phyloP scores from a whole-genome alignment of 53 echinoderm and acorn worm species.

The Arbacia lixula region DNA sequence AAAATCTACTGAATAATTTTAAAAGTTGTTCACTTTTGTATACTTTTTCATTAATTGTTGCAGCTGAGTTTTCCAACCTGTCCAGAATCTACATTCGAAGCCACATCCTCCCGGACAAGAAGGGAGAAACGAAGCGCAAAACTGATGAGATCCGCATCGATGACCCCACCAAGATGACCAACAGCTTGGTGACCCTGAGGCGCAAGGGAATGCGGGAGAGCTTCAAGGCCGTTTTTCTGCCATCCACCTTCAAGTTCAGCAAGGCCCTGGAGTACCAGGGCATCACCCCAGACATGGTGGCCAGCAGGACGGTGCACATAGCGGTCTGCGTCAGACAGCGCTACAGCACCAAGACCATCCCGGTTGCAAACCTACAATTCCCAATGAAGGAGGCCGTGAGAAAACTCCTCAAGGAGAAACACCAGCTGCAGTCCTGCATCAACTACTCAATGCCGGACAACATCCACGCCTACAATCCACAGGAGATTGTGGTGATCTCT shows the following conservation, averaged over 20 bases:
- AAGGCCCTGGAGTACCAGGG: slow-evolving; percentile 91
- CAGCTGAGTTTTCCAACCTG: slow-evolving; percentile 92
- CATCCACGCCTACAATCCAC: slow-evolving; percentile 84
- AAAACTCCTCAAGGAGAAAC: slow-evolving; percentile 80
- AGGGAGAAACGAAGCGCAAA: slow-evolving; percentile 89
- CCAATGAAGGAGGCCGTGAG: slow-evolving; percentile 85
- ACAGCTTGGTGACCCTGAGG: slow-evolving; percentile 79
- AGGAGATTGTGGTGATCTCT: slow-evolving; percentile 82
- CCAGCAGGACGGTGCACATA: slow-evolving; percentile 75
- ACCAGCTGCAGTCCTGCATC: slow-evolving; percentile 79
- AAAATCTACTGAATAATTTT: background rate
- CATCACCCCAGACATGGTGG: slow-evolving; percentile 76
- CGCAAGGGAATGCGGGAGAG: slow-evolving; percentile 75
- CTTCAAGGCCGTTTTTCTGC: slow-evolving; percentile 91
- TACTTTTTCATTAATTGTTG: too few relatives aligned
- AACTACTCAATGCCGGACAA: slow-evolving; percentile 91
- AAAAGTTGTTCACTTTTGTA: too few relatives aligned
- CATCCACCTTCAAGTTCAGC: slow-evolving; percentile 82
- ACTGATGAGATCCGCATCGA: slow-evolving; percentile 86
- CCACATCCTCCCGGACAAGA: slow-evolving; percentile 95
- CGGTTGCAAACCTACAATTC: slow-evolving; percentile 86
- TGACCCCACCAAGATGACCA: slow-evolving; percentile 84
- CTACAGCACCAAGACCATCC: slow-evolving; percentile 86
- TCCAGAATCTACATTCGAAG: slow-evolving; percentile 79
- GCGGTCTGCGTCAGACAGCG: slow-evolving; percentile 85